Evolutionary conservation across 2,888 invertebrate genomes (phyloP), one percentile per base, ranked within the genome.

Genomic region (Cephus spinipes): DNA sequence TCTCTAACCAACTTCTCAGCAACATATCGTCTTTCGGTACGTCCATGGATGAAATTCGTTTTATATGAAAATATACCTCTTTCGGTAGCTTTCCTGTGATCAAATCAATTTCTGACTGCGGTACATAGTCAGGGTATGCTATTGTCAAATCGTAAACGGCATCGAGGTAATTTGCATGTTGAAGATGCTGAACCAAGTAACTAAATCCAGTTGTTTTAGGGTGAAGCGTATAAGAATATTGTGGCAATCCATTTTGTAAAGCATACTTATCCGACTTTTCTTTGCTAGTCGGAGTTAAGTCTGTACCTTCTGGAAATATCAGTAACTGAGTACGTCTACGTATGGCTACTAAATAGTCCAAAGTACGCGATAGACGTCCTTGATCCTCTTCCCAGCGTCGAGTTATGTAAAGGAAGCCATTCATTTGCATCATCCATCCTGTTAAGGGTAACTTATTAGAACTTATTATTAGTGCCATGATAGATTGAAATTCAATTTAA

Each of bases 391-490:
- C 94, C 97, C 98, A 98, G 82, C 94, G 94, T 77, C 98, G 94
- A 83, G 96, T 95, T 84, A 98, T 95, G 90, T 96, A 98, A 76
- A 98, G 93, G 91, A 96, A 98, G 85, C 94, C 95, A 81, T 96
- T 95, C 88, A 96, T 92, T 91, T 97, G 97, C 97, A 98, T 98
- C 85, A 97, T 96, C 96, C 96, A 96, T 77, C 96, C 96, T 95
- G 88, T 77, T 90, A 88, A 33, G 71, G 55, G 23, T 55, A 55
- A 55, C 55, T 55, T 55, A 55, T 55, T 55, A 55, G 40, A 55
- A 55, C 40, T 23, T 55, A 55, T 4, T 55, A 23, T 55, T 55
- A 55, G 2, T 55, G 23, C 6, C 55, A 23, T 9, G 2, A 2
- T 23, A 55, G 23, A 23, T 55, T 2, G 23, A 55, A 55, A 55